phyloP scores from a whole-genome alignment of 2,797 vertebrate species.

The Diplodus puntazzo region DNA sequence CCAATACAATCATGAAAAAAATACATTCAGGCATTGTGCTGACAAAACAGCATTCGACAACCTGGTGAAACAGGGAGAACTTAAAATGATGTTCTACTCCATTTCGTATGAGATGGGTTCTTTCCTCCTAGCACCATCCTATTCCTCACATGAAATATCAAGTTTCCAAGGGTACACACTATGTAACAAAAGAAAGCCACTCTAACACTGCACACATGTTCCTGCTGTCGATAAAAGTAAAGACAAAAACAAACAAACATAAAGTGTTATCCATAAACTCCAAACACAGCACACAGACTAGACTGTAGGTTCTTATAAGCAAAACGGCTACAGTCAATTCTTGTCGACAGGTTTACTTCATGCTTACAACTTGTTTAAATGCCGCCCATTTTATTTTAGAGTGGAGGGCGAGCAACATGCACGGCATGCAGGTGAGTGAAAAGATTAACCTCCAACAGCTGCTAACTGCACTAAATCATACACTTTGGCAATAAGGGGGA shows the following conservation, averaged over 20 bases:
- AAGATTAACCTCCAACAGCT: slow-evolving; percentile 47
- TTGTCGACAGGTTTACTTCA: slow-evolving; percentile 31
- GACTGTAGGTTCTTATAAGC: background rate
- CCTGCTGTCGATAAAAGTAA: slow-evolving; percentile 40
- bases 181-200: slow-evolving; percentile 65
- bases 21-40: slow-evolving; percentile 3
- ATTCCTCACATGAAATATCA: slow-evolving; percentile 66
- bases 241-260: background rate
- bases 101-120: slow-evolving; percentile 65
- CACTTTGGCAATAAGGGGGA: slow-evolving; percentile 7
- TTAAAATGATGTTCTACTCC: slow-evolving; percentile 57
- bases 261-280: slow-evolving; percentile 2
- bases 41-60: slow-evolving; percentile 19
- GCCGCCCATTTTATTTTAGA: background rate
- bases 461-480: slow-evolving; percentile 27
- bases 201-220: slow-evolving; percentile 43
- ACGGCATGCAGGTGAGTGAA: slow-evolving; percentile 1
- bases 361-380: slow-evolving; percentile 27
- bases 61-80: slow-evolving; percentile 44
- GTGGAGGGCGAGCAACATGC: background rate
- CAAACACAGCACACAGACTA: background rate
- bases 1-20: background rate
- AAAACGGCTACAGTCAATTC: slow-evolving; percentile 8
- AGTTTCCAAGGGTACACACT: slow-evolving; percentile 77
- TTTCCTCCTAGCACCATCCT: slow-evolving; percentile 29